These are phyloP conservation scores for Cherax quadricarinatus DNA, from an alignment of 1,140 invertebrate species.

Conservation along the genomic window DNA sequence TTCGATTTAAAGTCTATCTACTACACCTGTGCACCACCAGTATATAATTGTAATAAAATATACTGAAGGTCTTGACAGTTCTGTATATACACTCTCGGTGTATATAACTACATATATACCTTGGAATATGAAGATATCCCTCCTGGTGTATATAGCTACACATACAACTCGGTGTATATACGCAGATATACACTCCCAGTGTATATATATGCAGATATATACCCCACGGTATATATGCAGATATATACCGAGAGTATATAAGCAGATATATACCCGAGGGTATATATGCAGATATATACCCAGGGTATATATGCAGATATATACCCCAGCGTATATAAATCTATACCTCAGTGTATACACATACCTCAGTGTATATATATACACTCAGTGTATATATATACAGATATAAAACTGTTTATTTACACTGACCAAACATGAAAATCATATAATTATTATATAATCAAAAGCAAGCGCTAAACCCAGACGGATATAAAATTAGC, in stretches of 20 bases:
- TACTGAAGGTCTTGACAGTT: too few species aligned
- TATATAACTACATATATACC: slow-evolving; percentile 24
- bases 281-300: slow-evolving; percentile 53
- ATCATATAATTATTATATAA: too few species aligned
- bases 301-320: neutral
- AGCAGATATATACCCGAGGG: slow-evolving; percentile 33
- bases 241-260: slow-evolving; percentile 38
- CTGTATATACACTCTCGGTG: slow-evolving; percentile 37
- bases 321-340: too few species aligned
- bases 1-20: too few species aligned
- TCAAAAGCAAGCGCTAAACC: too few species aligned
- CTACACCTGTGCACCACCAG: too few species aligned
- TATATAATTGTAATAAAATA: too few species aligned
- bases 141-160: too few species aligned
- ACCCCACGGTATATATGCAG: slow-evolving; percentile 4
- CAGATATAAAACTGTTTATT: neutral
- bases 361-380: too few species aligned
- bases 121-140: neutral
- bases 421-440: neutral
- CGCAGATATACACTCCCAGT: slow-evolving; percentile 15
- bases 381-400: neutral
- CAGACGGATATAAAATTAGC: too few species aligned
- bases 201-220: slow-evolving; percentile 37
- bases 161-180: neutral
- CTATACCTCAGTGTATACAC: too few species aligned